Evolutionary conservation across 2,797 vertebrate genomes (phyloP).

Genomic region (Pagetopsis macropterus): DNA sequence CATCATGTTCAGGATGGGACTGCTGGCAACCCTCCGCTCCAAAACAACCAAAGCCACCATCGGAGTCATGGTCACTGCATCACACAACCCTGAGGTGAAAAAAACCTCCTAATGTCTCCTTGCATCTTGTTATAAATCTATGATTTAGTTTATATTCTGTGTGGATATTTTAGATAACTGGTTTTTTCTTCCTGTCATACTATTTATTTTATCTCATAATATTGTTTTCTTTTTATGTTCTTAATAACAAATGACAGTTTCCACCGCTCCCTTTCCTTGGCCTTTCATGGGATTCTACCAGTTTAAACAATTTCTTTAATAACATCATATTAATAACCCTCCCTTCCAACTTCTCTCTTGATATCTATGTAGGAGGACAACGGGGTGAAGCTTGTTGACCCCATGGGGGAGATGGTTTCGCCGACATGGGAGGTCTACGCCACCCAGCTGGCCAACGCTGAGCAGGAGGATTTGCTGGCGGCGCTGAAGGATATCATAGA

Average conservation of each 20-base stretch:
- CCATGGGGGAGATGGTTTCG: constrained; percentile 95
- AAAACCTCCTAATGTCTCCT: background rate
- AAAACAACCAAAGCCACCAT: constrained; percentile 87
- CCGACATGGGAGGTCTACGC: constrained; percentile 91
- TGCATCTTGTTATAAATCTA: background rate
- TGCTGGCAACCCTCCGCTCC: constrained; percentile 90
- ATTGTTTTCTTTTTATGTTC: background rate
- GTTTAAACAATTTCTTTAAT: background rate
- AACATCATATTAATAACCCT: background rate
- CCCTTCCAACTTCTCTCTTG: background rate
- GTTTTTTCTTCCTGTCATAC: background rate
- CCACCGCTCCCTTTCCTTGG: background rate
- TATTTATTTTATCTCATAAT: background rate
- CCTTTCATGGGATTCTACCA: background rate
- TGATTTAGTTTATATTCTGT: background rate
- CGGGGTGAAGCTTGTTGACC: constrained; percentile 94
- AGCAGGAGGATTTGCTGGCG: constrained; percentile 83
- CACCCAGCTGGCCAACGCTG: constrained; percentile 90
- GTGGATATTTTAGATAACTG: background rate
- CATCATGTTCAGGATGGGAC: constrained; percentile 95
- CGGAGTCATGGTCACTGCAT: constrained; percentile 97
- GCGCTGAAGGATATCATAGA: constrained; percentile 84
- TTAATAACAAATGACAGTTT: background rate
- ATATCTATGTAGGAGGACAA: constrained; percentile 89
- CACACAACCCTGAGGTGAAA: constrained; percentile 95